phyloP scores from a whole-genome alignment of 1,140 invertebrate species.

The Diprion similis region DNA sequence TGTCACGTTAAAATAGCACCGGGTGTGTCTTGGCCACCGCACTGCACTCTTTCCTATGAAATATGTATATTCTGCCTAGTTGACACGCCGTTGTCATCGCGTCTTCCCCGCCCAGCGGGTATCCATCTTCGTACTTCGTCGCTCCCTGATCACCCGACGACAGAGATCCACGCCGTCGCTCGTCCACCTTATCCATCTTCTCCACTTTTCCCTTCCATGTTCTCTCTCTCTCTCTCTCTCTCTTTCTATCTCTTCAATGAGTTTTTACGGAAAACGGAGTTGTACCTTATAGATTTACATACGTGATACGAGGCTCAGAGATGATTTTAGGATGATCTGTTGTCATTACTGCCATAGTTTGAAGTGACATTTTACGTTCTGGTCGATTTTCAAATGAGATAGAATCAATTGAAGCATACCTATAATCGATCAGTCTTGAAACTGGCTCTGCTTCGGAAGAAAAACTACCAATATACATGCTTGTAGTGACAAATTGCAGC shows the following conservation, averaged over 20 bases:
- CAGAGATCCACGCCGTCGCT: not conserved
- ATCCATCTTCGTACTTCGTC: conserved; percentile 29
- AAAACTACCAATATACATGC: not conserved
- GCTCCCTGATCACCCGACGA: not conserved
- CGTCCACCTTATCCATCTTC: conserved; percentile 18
- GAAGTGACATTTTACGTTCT: not conserved
- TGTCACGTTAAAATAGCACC: not conserved
- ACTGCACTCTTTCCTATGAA: not conserved
- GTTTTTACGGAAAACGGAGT: not conserved
- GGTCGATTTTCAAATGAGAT: not conserved
- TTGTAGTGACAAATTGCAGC: not conserved
- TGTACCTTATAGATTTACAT: too few species aligned
- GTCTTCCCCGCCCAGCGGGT: conserved; percentile 21
- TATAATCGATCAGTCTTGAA: not conserved
- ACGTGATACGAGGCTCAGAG: too few species aligned
- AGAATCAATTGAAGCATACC: not conserved
- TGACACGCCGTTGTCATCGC: conserved; percentile 25
- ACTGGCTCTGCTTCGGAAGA: not conserved
- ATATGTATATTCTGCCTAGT: not conserved
- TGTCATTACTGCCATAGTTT: too few species aligned
- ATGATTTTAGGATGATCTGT: too few species aligned
- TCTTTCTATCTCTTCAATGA: not conserved
- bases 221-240: not conserved
- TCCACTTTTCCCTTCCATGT: not conserved
- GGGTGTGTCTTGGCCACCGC: not conserved